Evolutionary conservation across 1,140 invertebrate species (phyloP), one percentile per base, ranked within the genome.

Genomic region (Triops longicaudatus): DNA sequence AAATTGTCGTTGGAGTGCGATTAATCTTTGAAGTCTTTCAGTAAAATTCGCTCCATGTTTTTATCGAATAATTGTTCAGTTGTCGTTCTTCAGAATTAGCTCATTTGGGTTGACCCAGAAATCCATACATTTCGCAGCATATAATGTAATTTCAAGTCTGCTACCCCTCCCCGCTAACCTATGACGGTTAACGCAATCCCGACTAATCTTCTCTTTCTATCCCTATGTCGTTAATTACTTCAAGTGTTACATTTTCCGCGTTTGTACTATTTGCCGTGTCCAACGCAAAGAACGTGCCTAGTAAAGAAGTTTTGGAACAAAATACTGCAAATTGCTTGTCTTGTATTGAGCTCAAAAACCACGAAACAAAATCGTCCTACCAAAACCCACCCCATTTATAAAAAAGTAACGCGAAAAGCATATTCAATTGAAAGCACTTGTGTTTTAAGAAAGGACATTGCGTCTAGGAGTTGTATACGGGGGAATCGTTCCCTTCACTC

Each of bases 251-350:
- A 17, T 63, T 9, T 63, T 63, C 50, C 50, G 50, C 50, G 50
- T 63, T 63, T 63, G n/a, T 63, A 63, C 14, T 63, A 5, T 63
- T n/a, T 63, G 50, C n/a, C 50, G 22, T 63, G 50, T 63, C 50
- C 14, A 63, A 63, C 50, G 50, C 50, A 63, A 63, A 63, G 50
- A 63, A 63, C 50, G 50, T 63, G 50, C 50, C 50, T 63, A 63
- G 50, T 63, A 63, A 63, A 63, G 50, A 6, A 22, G 10, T 63
- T 63, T 63, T 63, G 50, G 50, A n/a, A 63, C 17, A 63, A 63
- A 63, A n/a, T 63, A 22, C 22, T 17, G 17, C 14, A 63, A 63
- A n/a, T 63, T n/a, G 50, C 50, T 63, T n/a, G 50, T 63, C 50
- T 63, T 63, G 9, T 63, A 63, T 63, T 63, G 50, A 63, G 50